These are phyloP conservation scores for Chelonus insularis DNA, from an alignment of 1,140 invertebrate genomes.

Conservation along the genomic window DNA sequence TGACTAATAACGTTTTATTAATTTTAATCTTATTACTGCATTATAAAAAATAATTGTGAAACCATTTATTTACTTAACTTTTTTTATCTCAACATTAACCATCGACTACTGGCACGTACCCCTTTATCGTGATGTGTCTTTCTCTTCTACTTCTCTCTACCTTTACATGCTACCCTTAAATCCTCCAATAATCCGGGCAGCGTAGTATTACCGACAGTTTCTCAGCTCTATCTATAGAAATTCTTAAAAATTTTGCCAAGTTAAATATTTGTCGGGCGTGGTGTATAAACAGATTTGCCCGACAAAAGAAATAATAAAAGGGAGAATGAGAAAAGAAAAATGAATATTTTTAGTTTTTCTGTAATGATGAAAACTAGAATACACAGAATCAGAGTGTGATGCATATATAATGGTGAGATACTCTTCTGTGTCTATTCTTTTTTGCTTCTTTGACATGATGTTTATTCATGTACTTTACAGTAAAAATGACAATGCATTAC, in stretches of 20 bases:
- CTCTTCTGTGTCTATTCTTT: too few relatives aligned
- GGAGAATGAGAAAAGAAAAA: background rate
- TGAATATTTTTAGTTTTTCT: conserved; percentile 1
- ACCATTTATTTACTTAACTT: too few relatives aligned
- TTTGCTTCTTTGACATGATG: too few relatives aligned
- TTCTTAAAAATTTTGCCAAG: conserved; percentile 47
- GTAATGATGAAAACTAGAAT: background rate
- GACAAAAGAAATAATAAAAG: conserved; percentile 8
- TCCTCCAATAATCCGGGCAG: conserved; percentile 44
- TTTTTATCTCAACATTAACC: too few relatives aligned
- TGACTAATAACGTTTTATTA: too few relatives aligned
- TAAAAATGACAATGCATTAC: too few relatives aligned
- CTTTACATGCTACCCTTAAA: background rate
- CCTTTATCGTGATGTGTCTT: too few relatives aligned
- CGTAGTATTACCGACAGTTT: conserved; percentile 42
- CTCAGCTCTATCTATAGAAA: conserved; percentile 27
- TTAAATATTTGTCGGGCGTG: conserved; percentile 57
- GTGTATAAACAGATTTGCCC: conserved; percentile 56
- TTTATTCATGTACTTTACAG: too few relatives aligned
- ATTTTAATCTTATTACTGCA: too few relatives aligned
- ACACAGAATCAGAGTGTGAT: background rate
- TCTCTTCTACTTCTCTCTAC: background rate
- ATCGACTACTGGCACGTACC: too few relatives aligned
- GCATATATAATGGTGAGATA: background rate
- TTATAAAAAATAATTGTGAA: too few relatives aligned